Conservation (phyloP, 2,888 invertebrate genomes). For the Coleophora deauratella region DNA sequence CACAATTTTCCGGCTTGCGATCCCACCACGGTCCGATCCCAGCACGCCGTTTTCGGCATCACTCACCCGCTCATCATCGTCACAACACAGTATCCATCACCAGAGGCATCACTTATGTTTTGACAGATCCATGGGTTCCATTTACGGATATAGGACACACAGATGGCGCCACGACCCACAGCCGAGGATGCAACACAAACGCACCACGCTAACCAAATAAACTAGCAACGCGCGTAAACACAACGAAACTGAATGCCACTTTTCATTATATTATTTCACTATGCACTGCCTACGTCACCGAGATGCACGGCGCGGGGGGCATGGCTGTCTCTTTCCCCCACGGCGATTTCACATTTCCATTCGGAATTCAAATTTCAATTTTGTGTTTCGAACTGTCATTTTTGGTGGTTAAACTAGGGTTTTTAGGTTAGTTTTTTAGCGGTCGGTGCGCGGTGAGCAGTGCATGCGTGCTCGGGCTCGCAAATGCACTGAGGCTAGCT, state of each 20-base stretch:
- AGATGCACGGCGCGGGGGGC: conserved; percentile 51
- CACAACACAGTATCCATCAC: conserved; percentile 8
- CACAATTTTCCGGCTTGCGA: conserved; percentile 58
- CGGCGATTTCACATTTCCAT: conserved; percentile 46
- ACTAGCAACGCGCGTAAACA: conserved; percentile 72
- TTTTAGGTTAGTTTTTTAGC: conserved; percentile 20
- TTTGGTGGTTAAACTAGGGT: conserved; percentile 30
- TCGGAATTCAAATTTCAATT: conserved; percentile 32
- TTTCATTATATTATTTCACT: conserved; percentile 71
- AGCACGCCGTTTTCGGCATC: conserved; percentile 5
- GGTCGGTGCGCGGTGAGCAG: conserved; percentile 19
- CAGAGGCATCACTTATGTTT: conserved; percentile 41
- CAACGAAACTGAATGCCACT: conserved; percentile 70
- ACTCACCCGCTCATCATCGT: conserved; percentile 25
- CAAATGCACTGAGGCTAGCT: conserved; percentile 63
- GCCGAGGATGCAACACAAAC: conserved; percentile 28
- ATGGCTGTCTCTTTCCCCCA: conserved; percentile 55
- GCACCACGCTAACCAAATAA: conserved; percentile 53
- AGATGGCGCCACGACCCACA: conserved; percentile 52
- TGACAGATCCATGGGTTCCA: conserved; percentile 53
- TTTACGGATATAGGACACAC: conserved; percentile 29
- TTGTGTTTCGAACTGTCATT: conserved; percentile 31
- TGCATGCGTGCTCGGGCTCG: conserved; percentile 56
- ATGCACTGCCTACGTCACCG: conserved; percentile 68
- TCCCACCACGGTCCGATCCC: conserved; percentile 38